Conservation (phyloP, 2,797 vertebrate genomes). For the Pipistrellus kuhlii region DNA sequence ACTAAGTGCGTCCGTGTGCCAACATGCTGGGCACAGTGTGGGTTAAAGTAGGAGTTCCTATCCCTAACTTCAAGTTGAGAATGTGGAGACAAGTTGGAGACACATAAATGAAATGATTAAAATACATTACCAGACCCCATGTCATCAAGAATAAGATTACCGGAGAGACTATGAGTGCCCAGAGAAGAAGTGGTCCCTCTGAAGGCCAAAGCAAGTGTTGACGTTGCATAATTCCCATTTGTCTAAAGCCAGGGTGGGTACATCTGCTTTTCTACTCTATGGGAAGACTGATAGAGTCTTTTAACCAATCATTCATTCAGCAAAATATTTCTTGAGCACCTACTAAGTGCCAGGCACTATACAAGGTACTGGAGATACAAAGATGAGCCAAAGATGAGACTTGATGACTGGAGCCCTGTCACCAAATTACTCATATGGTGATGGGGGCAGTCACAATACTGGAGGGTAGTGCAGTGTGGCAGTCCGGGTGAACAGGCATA, state of each 20-base stretch:
- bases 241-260: not conserved
- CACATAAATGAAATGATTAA: not conserved
- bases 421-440: not conserved
- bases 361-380: not conserved
- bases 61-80: not conserved
- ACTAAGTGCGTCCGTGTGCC: not conserved
- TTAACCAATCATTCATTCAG: not conserved
- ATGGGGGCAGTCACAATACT: not conserved
- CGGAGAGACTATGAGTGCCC: not conserved
- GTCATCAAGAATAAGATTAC: not conserved
- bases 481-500: not conserved
- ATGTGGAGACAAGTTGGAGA: conserved; percentile 14
- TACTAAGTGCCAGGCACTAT: not conserved
- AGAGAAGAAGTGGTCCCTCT: not conserved
- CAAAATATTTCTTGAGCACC: conserved; percentile 34
- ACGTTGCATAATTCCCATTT: not conserved
- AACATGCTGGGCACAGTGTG: not conserved
- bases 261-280: not conserved
- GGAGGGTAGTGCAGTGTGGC: not conserved
- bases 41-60: not conserved
- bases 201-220: not conserved
- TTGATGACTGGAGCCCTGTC: not conserved
- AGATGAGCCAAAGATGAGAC: not conserved
- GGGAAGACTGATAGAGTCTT: not conserved
- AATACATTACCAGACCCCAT: not conserved